phyloP scores from a whole-genome alignment of 2,797 vertebrate species.

The Tenualosa thibaudeaui region DNA sequence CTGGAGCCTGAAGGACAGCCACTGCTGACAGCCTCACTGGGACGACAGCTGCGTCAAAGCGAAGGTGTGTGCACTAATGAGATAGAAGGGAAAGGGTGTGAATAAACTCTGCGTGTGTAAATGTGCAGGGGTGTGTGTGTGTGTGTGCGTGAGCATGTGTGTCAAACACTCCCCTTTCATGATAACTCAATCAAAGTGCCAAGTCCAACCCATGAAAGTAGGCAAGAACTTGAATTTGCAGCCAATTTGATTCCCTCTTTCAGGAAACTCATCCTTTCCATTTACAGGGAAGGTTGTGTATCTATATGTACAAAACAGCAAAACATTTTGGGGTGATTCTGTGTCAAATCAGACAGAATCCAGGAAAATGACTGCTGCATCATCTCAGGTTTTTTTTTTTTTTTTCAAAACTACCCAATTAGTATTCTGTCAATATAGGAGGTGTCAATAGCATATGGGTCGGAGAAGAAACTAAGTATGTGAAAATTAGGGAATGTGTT shows the following conservation, averaged over 20 bases:
- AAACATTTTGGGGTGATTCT: not conserved
- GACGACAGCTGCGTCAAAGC: conserved; percentile 75
- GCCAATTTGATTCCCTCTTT: not conserved
- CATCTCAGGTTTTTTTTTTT: too few relatives aligned
- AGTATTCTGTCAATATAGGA: too few relatives aligned
- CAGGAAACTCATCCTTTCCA: conserved; percentile 43
- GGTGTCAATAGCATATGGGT: too few relatives aligned
- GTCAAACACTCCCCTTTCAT: conserved; percentile 55
- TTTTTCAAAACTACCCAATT: too few relatives aligned
- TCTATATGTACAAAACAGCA: not conserved
- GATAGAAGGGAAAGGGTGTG: conserved; percentile 73
- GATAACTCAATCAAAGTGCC: conserved; percentile 65
- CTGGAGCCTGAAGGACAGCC: conserved; percentile 73
- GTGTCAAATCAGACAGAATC: too few relatives aligned
- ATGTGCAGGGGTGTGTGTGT: conserved; percentile 16
- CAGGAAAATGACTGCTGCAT: too few relatives aligned
- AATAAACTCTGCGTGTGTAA: conserved; percentile 57
- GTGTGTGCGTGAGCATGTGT: not conserved
- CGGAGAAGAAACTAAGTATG: too few relatives aligned
- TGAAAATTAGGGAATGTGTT: too few relatives aligned
- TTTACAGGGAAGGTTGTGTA: conserved; percentile 1
- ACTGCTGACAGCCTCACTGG: conserved; percentile 70
- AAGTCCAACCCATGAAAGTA: conserved; percentile 20
- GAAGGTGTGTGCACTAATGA: conserved; percentile 81
- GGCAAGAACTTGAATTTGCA: conserved; percentile 36